These are phyloP conservation scores for Serripes groenlandicus DNA, from an alignment of 2,888 invertebrate genomes.

Conservation along the genomic window DNA sequence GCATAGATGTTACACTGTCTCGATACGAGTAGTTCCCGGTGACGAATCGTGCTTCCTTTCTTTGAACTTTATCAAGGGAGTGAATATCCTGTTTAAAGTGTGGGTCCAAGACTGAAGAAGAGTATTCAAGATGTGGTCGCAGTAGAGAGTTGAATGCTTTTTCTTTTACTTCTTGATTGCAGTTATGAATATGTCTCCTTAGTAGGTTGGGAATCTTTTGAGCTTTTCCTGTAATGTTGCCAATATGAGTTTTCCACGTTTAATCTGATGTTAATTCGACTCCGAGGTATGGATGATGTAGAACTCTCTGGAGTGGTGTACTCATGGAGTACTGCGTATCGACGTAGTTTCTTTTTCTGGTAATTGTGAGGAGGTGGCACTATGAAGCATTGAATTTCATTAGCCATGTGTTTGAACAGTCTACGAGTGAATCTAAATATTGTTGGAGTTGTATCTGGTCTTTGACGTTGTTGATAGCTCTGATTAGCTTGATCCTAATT, in stretches of 20 bases:
- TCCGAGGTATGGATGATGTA: constrained; percentile 7
- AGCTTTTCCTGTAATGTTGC: constrained; percentile 4
- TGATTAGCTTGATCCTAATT: too few species aligned
- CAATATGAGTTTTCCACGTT: constrained; percentile 4
- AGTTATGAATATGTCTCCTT: not conserved
- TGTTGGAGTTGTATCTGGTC: constrained; percentile 4
- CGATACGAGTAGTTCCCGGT: constrained; percentile 20
- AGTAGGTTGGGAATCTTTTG: not conserved
- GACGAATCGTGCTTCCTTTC: constrained; percentile 5
- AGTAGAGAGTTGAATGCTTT: constrained; percentile 12
- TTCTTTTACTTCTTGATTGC: constrained; percentile 4
- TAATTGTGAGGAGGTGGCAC: constrained; percentile 1
- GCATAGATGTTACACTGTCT: constrained; percentile 34
- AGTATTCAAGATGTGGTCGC: constrained; percentile 1
- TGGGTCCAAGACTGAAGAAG: constrained; percentile 6
- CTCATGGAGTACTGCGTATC: not conserved
- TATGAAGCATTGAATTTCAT: constrained; percentile 4
- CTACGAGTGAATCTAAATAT: not conserved
- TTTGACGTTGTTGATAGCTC: too few species aligned
- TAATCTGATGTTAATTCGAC: not conserved
- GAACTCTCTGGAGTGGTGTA: not conserved
- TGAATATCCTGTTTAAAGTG: not conserved
- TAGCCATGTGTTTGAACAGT: not conserved
- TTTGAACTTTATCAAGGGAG: constrained; percentile 1
- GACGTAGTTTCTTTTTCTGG: not conserved